These are phyloP conservation scores for Prionailurus bengalensis DNA, from an alignment of 2,113 vertebrate species.

Conservation along the genomic window DNA sequence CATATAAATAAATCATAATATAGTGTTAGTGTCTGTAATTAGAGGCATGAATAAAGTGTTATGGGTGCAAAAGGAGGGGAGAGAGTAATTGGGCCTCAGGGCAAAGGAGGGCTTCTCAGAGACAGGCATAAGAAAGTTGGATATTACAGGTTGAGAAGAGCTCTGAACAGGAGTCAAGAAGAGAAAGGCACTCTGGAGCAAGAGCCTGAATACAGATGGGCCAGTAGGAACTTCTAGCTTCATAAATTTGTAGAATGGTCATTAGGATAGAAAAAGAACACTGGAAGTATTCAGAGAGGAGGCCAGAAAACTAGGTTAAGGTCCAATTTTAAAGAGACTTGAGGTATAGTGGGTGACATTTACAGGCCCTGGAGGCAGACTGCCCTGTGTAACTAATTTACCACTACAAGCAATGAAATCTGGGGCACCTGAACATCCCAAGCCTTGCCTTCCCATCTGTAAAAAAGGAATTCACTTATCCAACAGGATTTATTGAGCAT, in stretches of 20 bases:
- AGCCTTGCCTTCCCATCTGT: not conserved
- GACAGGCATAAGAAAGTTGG: not conserved
- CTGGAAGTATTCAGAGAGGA: not conserved
- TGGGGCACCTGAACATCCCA: not conserved
- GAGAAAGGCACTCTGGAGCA: not conserved
- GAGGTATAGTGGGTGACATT: not conserved
- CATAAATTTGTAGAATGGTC: not conserved
- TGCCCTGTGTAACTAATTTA: not conserved
- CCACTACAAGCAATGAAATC: not conserved
- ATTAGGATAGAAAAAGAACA: not conserved
- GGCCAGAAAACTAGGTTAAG: not conserved
- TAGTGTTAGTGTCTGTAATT: constrained; percentile 44
- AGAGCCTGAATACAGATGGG: not conserved
- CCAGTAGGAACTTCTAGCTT: not conserved
- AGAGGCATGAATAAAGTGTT: constrained; percentile 33
- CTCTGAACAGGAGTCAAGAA: not conserved
- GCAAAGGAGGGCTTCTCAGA: not conserved
- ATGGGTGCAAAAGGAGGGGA: not conserved
- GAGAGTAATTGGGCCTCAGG: not conserved
- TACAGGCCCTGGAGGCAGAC: not conserved
- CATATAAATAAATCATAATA: constrained; percentile 56
- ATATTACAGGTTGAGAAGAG: not conserved
- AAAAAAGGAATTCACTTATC: constrained; percentile 11
- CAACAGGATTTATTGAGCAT: not conserved
- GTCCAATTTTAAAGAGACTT: constrained; percentile 18